A percentile compares a stretch with the other conserved stretches of the same genome.
phyloP scores from a whole-genome alignment of 2,888 invertebrate genomes.

The Blastobasis adustella region DNA sequence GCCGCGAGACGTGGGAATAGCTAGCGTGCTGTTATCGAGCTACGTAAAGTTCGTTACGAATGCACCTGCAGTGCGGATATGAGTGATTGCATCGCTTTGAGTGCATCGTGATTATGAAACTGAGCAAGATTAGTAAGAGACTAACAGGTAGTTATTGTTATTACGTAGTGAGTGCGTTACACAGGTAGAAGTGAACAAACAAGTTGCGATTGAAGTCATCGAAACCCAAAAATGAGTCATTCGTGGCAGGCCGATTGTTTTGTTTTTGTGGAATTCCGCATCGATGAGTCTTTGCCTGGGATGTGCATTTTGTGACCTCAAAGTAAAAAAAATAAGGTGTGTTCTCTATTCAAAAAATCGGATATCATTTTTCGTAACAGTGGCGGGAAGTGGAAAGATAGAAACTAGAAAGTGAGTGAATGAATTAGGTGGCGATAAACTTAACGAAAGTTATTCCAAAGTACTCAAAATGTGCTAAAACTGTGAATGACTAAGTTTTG shows the following conservation, averaged over 20 bases:
- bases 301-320: no score
- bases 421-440: no score
- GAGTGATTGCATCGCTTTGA: conserved; percentile 33
- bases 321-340: no score
- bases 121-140: conserved; percentile 36
- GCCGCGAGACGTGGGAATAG: conserved; percentile 45
- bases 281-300: conserved; percentile 36
- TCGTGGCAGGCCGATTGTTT: conserved; percentile 56
- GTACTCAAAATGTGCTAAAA: no score
- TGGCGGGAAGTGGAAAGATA: no score
- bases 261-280: conserved; percentile 56
- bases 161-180: conserved; percentile 36
- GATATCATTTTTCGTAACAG: no score
- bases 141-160: conserved; percentile 28
- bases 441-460: no score
- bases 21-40: conserved; percentile 44
- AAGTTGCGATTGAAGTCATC: conserved; percentile 37
- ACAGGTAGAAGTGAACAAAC: conserved; percentile 44
- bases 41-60: conserved; percentile 48
- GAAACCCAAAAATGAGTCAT: conserved; percentile 64
- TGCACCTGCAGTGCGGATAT: conserved; percentile 60
- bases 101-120: conserved; percentile 41
- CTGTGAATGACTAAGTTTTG: conserved; percentile 7
- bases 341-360: no score
- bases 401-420: no score